Conservation (phyloP, 2,888 invertebrate species). For the Diplolepis rosae region DNA sequence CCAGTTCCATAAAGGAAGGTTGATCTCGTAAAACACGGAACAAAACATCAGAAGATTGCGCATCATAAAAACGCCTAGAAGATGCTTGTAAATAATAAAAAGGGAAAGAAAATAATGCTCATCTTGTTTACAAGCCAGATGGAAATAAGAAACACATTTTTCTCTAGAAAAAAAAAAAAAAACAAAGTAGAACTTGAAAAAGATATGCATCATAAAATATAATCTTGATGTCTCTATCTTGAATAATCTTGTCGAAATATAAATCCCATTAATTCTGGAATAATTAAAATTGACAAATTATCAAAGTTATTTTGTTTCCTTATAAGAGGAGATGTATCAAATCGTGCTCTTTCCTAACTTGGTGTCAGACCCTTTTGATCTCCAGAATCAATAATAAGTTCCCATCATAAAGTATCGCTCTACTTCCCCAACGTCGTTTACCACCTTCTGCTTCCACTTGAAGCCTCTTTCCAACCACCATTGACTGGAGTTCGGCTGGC, state of each 20-base stretch:
- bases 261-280: too few relatives aligned
- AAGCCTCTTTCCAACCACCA: conserved; percentile 16
- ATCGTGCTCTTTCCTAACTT: too few relatives aligned
- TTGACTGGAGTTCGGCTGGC: conserved; percentile 41
- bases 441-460: conserved; percentile 24
- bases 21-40: not conserved
- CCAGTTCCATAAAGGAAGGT: not conserved
- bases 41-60: not conserved
- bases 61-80: not conserved
- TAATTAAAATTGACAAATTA: too few relatives aligned
- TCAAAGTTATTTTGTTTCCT: too few relatives aligned
- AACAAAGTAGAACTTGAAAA: too few relatives aligned
- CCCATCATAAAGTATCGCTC: conserved; percentile 39
- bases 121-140: not conserved
- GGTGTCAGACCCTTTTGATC: conserved; percentile 39
- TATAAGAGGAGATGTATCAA: too few relatives aligned
- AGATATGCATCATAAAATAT: too few relatives aligned
- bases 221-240: too few relatives aligned
- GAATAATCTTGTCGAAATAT: too few relatives aligned
- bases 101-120: not conserved
- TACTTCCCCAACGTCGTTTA: conserved; percentile 15
- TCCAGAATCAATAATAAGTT: conserved; percentile 58
- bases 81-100: not conserved
- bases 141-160: not conserved
- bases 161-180: not conserved